These are phyloP conservation scores for Odontocerum albicorne DNA, from an alignment of 2,888 invertebrate species.

Conservation along the genomic window DNA sequence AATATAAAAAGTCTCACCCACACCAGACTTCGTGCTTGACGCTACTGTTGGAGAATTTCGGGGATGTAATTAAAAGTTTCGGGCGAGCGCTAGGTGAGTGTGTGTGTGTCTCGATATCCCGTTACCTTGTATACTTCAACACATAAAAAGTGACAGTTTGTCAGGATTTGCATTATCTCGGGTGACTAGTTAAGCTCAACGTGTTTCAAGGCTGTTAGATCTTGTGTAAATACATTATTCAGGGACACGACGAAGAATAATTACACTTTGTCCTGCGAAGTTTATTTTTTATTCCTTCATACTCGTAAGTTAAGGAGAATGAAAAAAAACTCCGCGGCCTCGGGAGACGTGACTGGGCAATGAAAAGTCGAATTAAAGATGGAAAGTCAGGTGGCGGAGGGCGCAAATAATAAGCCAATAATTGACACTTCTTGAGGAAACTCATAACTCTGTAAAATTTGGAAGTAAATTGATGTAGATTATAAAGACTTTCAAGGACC, in stretches of 20 bases:
- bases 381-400: background rate
- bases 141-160: constrained; percentile 29
- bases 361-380: background rate
- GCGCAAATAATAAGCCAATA: too few relatives aligned
- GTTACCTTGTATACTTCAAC: constrained; percentile 12
- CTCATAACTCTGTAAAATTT: too few relatives aligned
- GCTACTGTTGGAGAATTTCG: constrained; percentile 24
- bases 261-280: constrained; percentile 9
- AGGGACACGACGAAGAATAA: constrained; percentile 21
- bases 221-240: constrained; percentile 22
- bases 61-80: constrained; percentile 36
- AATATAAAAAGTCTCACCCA: constrained; percentile 14
- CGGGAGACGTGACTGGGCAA: background rate
- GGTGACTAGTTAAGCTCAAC: constrained; percentile 27
- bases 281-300: constrained; percentile 4
- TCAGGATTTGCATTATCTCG: constrained; percentile 30
- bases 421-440: too few relatives aligned
- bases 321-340: constrained; percentile 2
- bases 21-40: constrained; percentile 12
- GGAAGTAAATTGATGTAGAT: too few relatives aligned
- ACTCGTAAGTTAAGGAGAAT: constrained; percentile 1
- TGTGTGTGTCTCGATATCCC: too few relatives aligned
- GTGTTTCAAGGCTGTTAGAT: constrained; percentile 17
- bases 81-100: constrained; percentile 21
- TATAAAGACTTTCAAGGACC: too few relatives aligned